Base-by-base conservation (phyloP, 2,113 vertebrate species). In the Myrmecophaga tridactyla region DNA sequence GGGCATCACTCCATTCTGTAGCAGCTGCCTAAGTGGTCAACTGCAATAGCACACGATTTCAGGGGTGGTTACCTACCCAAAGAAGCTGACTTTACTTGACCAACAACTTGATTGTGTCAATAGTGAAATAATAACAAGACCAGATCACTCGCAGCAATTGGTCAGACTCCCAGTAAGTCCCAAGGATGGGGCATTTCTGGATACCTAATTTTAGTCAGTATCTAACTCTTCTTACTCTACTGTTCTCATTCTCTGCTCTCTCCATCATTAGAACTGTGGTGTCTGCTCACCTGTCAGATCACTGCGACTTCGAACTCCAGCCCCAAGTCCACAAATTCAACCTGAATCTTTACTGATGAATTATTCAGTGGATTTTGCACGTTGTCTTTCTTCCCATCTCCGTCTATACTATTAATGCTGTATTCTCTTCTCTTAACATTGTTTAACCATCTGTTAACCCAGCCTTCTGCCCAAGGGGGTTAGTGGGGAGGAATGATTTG, bases 391-490 rank as follows among this genome's bases (percentile, higher is more conserved):
- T 77, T 92, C 48, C 23, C 6, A 56, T 63, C 36, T 94, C 78
- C 25, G 72, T 75, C 48, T 75, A 67, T 39, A 53, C 80, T 82
- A 73, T 56, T 84, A 60, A 76, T 63, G 92, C 83, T 76, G 41
- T 85, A 56, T 81, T 96, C 80, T 95, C 92, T 75, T 85, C 96
- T 96, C 92, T 97, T 89, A 97, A 96, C 95, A 78, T 96, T 97
- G 95, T 96, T 98, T 97, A 97, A 97, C 97, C 93, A 97, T 95
- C 97, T 97, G 91, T 94, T 97, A 98, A 96, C 86, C 89, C 70
- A 97, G 60, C 11, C 65, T 93, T 88, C 93, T 95, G 89, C 96
- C 95, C 95, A 96, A 65, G 83, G 94, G 94, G 76, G 14, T 93
- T 89, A 27, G 83, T 63, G 41, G 84, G 86, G 67, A 94, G 86